These are phyloP conservation scores for Brienomyrus longianalis DNA, from an alignment of 2,113 vertebrate genomes.

Conservation along the genomic window DNA sequence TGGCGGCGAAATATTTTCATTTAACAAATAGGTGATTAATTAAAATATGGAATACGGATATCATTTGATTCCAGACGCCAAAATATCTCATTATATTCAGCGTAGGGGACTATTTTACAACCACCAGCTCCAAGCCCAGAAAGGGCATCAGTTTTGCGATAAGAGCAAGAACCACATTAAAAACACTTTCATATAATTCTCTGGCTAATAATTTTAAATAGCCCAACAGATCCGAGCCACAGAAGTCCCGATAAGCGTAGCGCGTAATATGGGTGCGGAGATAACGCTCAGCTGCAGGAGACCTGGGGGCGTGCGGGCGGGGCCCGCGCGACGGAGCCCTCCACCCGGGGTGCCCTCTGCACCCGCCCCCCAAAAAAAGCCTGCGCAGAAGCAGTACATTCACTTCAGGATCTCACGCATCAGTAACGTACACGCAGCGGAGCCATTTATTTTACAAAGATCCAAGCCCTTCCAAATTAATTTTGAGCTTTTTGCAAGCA, in stretches of 20 bases:
- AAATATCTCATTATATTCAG: neutral
- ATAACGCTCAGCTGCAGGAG: neutral
- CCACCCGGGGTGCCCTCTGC: neutral
- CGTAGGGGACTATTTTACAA: neutral
- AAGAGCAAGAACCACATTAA: neutral
- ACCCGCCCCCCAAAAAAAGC: neutral
- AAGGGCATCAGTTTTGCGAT: neutral
- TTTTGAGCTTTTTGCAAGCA: neutral
- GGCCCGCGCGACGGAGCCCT: neutral
- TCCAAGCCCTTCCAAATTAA: neutral
- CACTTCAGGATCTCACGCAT: neutral
- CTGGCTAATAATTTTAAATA: neutral
- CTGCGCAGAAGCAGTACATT: neutral
- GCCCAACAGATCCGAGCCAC: neutral
- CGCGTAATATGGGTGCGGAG: neutral
- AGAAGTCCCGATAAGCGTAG: neutral
- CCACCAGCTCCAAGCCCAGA: neutral
- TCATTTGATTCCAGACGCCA: neutral
- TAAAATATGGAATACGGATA: neutral
- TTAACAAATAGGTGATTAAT: neutral
- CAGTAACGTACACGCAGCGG: neutral
- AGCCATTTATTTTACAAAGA: neutral
- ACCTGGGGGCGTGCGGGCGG: neutral
- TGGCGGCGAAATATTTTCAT: neutral
- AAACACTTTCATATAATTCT: neutral